Base-by-base conservation (phyloP, 2,888 invertebrate genomes). In the Sacculina carcini region DNA sequence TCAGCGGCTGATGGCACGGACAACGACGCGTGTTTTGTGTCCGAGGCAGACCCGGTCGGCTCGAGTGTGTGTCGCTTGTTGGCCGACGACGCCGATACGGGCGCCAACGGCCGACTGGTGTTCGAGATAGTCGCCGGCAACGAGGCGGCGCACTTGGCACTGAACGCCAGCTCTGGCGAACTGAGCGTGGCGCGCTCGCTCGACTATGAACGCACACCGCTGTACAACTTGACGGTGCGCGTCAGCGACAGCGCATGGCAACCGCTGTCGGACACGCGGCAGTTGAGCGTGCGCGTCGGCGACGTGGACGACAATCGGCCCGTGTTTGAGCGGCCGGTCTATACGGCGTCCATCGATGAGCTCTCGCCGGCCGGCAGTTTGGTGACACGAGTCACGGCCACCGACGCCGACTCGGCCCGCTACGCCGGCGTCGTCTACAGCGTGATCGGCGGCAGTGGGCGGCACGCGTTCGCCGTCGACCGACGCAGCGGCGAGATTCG, bases 221-320 rank as follows among this genome's bases (percentile, higher is more conserved):
- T 81, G 62, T 89, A 89, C 64, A 74, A 76, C 50, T 65, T 94
- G 3, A 86, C 84, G 62, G 80, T 94, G 52, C 82, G 84, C 0
- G 90, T 86, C 0, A 73, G 73, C 55, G 92, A 94, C 67, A 68
- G 83, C 48, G 90, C 81, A 3, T 86, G 84, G 62, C 77, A 80
- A 58, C 72, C 81, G 0, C 75, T 74, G 58, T 74, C 74, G 60
- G 75, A 84, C 0, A 77, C 78, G 5, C 84, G 84, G 0, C 78
- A 79, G 59, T 68, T 90, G 7, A 83, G 81, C 1, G 78, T 94
- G 1, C 80, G 79, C 50, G 70, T 94, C 2, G 84, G 83, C 0
- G 92, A 94, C 62, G 82, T 90, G 34, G 92, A 89, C 62, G 89
- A 94, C 61, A 90, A 92, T 64, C 77, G 85, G 10, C 92, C 92